Conservation (phyloP, 2,888 invertebrate genomes). For the Sinodicranocentrus sp. region DNA sequence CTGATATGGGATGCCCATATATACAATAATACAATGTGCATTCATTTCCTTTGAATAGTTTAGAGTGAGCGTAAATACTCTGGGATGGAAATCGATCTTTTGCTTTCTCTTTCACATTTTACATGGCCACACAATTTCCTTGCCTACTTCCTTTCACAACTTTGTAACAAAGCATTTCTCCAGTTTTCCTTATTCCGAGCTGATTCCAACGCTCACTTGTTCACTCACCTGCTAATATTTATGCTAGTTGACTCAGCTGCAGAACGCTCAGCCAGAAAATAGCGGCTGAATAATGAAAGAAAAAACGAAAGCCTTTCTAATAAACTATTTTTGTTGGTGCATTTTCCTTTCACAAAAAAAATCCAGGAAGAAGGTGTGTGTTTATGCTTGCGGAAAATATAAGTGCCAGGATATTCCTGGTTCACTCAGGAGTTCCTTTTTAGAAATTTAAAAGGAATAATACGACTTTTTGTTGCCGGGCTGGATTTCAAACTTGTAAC, state of each 20-base stretch:
- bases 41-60: neutral
- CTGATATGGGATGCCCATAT: too few species aligned
- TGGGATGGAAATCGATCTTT: slow-evolving; percentile 60
- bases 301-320: slow-evolving; percentile 6
- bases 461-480: neutral
- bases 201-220: neutral
- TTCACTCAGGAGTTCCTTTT: slow-evolving; percentile 20
- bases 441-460: too few species aligned
- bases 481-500: too few species aligned
- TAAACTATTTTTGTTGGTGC: slow-evolving; percentile 3
- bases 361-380: slow-evolving; percentile 21
- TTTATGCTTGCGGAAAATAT: slow-evolving; percentile 14
- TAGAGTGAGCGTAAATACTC: slow-evolving; percentile 12
- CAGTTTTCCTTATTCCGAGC: neutral
- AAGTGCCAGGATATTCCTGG: slow-evolving; percentile 33
- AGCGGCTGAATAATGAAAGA: slow-evolving; percentile 15
- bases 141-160: slow-evolving; percentile 7
- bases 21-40: neutral
- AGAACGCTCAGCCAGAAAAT: slow-evolving; percentile 8
- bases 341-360: slow-evolving; percentile 21
- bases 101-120: slow-evolving; percentile 33
- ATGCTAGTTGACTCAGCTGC: slow-evolving; percentile 14
- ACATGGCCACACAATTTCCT: slow-evolving; percentile 18
- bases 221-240: neutral
- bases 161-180: neutral